Evolutionary conservation across 2,113 vertebrate species (phyloP), one percentile per base, ranked within the genome.

Genomic region (Bubo scandiacus): DNA sequence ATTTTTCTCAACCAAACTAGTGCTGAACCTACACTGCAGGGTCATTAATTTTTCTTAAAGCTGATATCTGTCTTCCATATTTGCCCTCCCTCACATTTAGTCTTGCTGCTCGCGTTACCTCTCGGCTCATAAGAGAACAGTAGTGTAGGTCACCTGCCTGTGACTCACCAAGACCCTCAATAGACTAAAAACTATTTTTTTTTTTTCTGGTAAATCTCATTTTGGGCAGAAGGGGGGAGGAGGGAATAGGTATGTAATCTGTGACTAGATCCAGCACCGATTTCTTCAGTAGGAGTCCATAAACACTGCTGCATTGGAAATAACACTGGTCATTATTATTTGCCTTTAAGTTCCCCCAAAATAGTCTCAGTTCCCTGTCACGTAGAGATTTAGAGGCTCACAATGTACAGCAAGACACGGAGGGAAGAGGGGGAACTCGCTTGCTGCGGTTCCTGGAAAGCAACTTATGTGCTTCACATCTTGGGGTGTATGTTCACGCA

Each of bases 351-450:
- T 71, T 77, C 45, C 30, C 18, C 12, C 34, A 3, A 52, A 54
- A 45, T 58, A 52, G 6, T 49, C 34, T 40, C 42, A 23, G 29
- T 47, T 63, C 34, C 10, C 47, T 6, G 3, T 40, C 77, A 49
- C 1, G 1, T 6, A 11, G 63, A 52, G 52, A 11, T 49, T 36
- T n/a, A 49, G 82, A 52, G n/a, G 34, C 57, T 86, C 57, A 21
- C 17, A n/a, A 38, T 0, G 0, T 40, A 25, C 0, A 0, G 5
- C 7, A 25, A 18, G 47, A 42, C 9, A 4, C 0, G 3, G 67
- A 51, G 34, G 12, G 34, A 52, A 29, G 21, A 57, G 45, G 30
- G 34, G 20, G 49, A 58, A 16, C 20, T 66, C 1, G 0, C 15
- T 68, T 5, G 11, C 25, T 51, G 27, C 11, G 2, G 26, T 61